phyloP scores from a whole-genome alignment of 2,797 vertebrate species.

The Alfaro cultratus region DNA sequence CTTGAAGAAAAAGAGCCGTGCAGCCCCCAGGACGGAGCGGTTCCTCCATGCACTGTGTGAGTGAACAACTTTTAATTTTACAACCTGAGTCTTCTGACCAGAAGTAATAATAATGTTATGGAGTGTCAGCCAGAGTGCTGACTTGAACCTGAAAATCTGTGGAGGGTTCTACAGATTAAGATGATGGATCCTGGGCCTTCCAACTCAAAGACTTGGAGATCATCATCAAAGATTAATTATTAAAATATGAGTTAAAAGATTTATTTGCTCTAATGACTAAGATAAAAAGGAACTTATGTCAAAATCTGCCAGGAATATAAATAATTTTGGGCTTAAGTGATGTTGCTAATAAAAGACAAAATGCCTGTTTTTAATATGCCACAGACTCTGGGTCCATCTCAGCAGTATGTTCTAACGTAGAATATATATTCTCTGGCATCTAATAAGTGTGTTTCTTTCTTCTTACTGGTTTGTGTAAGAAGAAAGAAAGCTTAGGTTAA shows the following conservation, averaged over 20 bases:
- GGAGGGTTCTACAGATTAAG: not conserved
- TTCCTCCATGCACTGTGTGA: constrained; percentile 88
- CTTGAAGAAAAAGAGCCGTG: constrained; percentile 90
- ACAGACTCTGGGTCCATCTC: not conserved
- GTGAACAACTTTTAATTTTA: constrained; percentile 53
- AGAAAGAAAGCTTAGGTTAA: not conserved
- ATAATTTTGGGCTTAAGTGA: not conserved
- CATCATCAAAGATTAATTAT: not conserved
- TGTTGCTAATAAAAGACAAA: not conserved
- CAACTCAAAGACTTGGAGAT: not conserved
- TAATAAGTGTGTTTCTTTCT: not conserved
- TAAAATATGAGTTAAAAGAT: not conserved
- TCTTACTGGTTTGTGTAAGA: not conserved
- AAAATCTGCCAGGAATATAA: not conserved
- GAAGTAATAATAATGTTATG: not conserved
- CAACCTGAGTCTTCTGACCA: not conserved
- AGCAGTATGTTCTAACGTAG: not conserved
- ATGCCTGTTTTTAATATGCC: not conserved
- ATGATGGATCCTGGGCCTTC: not conserved
- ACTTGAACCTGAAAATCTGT: not conserved
- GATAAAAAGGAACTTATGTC: not conserved
- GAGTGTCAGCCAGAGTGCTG: not conserved
- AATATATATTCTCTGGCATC: not conserved
- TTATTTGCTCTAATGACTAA: not conserved
- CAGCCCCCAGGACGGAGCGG: constrained; percentile 81